Evolutionary conservation across 2,888 invertebrate species (phyloP), one percentile per base, ranked within the genome.

Genomic region (Ornithoptera priamus): DNA sequence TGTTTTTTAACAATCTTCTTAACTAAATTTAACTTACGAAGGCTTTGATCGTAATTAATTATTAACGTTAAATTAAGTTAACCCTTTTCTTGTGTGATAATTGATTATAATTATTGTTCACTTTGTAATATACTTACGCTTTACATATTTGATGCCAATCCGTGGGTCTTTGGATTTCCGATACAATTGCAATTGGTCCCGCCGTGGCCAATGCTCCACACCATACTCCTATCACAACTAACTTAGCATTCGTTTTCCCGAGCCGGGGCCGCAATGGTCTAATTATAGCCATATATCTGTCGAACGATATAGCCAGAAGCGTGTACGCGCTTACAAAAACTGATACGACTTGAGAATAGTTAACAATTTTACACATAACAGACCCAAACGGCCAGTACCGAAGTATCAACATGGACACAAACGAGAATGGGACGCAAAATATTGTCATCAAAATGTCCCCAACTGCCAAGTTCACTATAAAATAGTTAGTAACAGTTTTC

Each of bases 401-500:
- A 59, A 97, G 92, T 75, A 98, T 93, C 65, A 97, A 90, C 78
- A 95, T 95, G 17, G 97, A 95, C 39, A 97, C 94, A 80, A 97
- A 97, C 2, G 97, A 96, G 81, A 98, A 98, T 3, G 98, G 98
- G 73, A 98, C 96, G 87, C 98, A 98, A 79, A 98, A 96, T 36
- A 97, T 81, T 0, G 97, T 96, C 95, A 98, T 97, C 69, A 98
- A 89, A 72, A 98, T 95, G 84, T 98, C 98, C 58, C 98, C 97
- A 57, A 97, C 93, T 0, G 98, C 97, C 74, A 98, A 91, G 85
- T 97, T 97, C 81, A 97, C 96, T 81, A 98, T 97, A 85, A 98
- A 98, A 86, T 95, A 97, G 86, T 98, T 98, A 59, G 98, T 98
- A 4, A 98, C 97, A 0, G 97, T 98, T 78, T 96, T 94, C 97